phyloP scores from a whole-genome alignment of 2,888 invertebrate species.

The Pandemis heparana region DNA sequence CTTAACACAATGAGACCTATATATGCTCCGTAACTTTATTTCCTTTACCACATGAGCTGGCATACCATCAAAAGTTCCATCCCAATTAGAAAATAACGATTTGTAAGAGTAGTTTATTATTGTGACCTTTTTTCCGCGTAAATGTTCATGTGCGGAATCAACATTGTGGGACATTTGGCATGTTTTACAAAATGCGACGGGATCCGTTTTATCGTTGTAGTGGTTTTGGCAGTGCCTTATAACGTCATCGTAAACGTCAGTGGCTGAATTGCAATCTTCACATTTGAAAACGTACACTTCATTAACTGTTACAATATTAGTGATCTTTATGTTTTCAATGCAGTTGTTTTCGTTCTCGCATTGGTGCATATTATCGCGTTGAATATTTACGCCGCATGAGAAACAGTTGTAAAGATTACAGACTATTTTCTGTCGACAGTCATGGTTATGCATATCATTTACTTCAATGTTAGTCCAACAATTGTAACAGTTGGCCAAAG shows the following conservation, averaged over 20 bases:
- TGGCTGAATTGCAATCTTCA: not conserved
- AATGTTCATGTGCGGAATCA: not conserved
- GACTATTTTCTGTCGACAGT: not conserved
- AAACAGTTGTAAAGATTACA: not conserved
- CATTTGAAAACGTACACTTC: not conserved
- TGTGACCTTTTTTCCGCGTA: not conserved
- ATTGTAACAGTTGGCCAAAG: not conserved
- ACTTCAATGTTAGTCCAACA: not conserved
- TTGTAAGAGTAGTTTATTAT: conserved; percentile 3
- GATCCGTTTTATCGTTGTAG: not conserved
- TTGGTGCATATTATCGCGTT: not conserved
- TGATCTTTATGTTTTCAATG: conserved; percentile 2
- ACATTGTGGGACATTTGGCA: not conserved
- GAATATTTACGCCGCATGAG: not conserved
- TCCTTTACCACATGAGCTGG: not conserved
- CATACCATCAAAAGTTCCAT: conserved; percentile 1
- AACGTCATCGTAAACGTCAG: not conserved
- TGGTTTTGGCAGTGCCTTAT: conserved; percentile 17
- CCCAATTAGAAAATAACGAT: not conserved
- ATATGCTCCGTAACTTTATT: not conserved
- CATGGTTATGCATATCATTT: not conserved
- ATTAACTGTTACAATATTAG: not conserved
- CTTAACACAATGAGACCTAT: not conserved
- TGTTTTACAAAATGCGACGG: not conserved
- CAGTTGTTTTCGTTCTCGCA: not conserved